Evolutionary conservation across 2,113 vertebrate species (phyloP).

Genomic region (Antechinus flavipes): DNA sequence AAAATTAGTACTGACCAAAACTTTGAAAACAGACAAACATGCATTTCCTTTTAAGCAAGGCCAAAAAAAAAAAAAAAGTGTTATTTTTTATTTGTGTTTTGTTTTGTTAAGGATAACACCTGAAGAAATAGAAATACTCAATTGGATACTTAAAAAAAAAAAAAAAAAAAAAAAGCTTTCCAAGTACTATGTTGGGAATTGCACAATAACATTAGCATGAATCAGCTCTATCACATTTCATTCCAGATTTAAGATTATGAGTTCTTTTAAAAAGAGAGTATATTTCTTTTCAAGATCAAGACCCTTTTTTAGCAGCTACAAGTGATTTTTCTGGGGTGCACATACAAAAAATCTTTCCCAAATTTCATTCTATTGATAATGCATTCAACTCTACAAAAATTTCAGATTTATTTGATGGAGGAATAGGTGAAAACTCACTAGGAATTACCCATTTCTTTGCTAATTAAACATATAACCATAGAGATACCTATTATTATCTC

Average conservation of each 20-base stretch:
- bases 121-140: conserved; percentile 59
- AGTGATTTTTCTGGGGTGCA: conserved; percentile 15
- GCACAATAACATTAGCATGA: neutral
- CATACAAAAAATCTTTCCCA: neutral
- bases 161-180: conserved; percentile 12
- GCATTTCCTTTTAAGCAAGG: conserved; percentile 74
- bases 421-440: neutral
- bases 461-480: conserved; percentile 15
- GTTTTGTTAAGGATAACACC: conserved; percentile 61
- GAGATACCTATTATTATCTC: conserved; percentile 28
- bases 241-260: conserved; percentile 23
- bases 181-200: conserved; percentile 53
- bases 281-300: conserved; percentile 44
- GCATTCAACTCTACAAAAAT: conserved; percentile 23
- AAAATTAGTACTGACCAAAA: conserved; percentile 73
- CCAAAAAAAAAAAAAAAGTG: conserved; percentile 50
- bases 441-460: conserved; percentile 24
- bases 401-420: neutral
- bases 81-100: conserved; percentile 50
- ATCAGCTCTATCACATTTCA: conserved; percentile 15
- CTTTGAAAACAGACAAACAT: conserved; percentile 74
- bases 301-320: neutral
- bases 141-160: neutral
- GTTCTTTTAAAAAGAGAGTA: conserved; percentile 25
- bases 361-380: conserved; percentile 35